Percentiles rank a stretch among this genome's conserved stretches.
phyloP scores from a whole-genome alignment of 1,140 invertebrate genomes.

The Drosophila ficusphila region DNA sequence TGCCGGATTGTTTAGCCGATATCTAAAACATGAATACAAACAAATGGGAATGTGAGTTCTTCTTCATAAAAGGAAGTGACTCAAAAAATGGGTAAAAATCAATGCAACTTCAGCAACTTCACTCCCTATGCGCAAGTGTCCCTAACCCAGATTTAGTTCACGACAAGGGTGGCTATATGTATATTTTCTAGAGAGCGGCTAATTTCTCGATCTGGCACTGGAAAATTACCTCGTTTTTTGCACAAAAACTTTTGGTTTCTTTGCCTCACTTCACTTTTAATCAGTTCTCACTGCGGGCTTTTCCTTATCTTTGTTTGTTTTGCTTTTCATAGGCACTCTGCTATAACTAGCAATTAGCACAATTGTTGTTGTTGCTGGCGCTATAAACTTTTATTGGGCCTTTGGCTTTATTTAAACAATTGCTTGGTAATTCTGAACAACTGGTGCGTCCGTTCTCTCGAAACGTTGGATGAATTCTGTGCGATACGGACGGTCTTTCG shows the following conservation, averaged over 20 bases:
- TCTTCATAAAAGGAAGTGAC: not conserved
- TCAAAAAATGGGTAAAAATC: conserved; percentile 50
- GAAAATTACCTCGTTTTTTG: conserved; percentile 61
- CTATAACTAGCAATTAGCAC: conserved; percentile 30
- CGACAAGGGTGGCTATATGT: conserved; percentile 2
- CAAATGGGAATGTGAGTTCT: not conserved
- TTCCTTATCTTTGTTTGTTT: conserved; percentile 57
- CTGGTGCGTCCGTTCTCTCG: conserved; percentile 61
- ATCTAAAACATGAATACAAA: conserved; percentile 59
- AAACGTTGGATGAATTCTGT: conserved; percentile 69
- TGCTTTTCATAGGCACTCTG: conserved; percentile 33
- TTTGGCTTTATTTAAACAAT: conserved; percentile 59
- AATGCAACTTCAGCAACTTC: conserved; percentile 48
- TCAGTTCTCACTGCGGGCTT: conserved; percentile 15
- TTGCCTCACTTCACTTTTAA: conserved; percentile 4
- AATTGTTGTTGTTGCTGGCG: conserved; percentile 15
- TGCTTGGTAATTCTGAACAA: conserved; percentile 23
- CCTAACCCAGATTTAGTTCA: conserved; percentile 68
- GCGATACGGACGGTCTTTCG: conserved; percentile 30
- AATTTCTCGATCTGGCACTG: conserved; percentile 3
- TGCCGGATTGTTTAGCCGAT: conserved; percentile 80
- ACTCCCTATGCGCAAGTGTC: conserved; percentile 55
- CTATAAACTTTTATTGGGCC: conserved; percentile 7
- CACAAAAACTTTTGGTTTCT: conserved; percentile 24
- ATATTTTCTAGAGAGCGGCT: not conserved